Evolutionary conservation across 1,140 invertebrate genomes (phyloP), one percentile per base, ranked within the genome.

Genomic region (Dendroctonus ponderosae): DNA sequence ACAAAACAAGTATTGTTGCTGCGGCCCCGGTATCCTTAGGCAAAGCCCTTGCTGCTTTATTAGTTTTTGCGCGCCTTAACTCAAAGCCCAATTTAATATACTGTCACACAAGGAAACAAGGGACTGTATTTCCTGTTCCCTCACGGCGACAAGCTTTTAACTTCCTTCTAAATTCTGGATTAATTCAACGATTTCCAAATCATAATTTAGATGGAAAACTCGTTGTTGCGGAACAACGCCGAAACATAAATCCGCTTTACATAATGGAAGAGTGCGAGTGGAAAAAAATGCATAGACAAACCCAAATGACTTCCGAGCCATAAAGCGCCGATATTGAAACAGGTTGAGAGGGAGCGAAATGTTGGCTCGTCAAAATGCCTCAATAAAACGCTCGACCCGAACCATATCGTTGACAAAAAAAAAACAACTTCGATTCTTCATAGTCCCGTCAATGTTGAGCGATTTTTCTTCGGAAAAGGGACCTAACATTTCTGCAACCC

Each of bases 51-150:
- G 26, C 14, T 15, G 14, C 49, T 12, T 51, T 51, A 51, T 51
- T 51, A 51, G 49, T 51, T 51, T 51, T 51, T 51, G 49, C 15
- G 14, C 7, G 14, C 7, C 7, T 51, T 51, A 12, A 7, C 49
- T 15, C 49, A 7, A 51, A 15, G 7, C 11, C 14, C 14, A 11
- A 15, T 51, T 51, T 51, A 51, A 51, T 51, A 51, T 51, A 11
- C 49, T 51, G 49, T 51, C 49, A 51, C 15, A 15, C 14, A 51
- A 51, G 49, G 49, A 51, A 51, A 51, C 49, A 15, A 51, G 49
- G 49, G 49, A 51, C 49, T 15, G 14, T 51, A 15, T 51, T 51
- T 51, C 49, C 14, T 11, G 14, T 51, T 51, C 12, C 12, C 43
- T 46, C 8, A 11, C 8, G 8, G 43, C 8, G 12, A 46, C 43